These are phyloP conservation scores for Clarias magur DNA, from an alignment of 2,113 vertebrate genomes.

Conservation along the genomic window DNA sequence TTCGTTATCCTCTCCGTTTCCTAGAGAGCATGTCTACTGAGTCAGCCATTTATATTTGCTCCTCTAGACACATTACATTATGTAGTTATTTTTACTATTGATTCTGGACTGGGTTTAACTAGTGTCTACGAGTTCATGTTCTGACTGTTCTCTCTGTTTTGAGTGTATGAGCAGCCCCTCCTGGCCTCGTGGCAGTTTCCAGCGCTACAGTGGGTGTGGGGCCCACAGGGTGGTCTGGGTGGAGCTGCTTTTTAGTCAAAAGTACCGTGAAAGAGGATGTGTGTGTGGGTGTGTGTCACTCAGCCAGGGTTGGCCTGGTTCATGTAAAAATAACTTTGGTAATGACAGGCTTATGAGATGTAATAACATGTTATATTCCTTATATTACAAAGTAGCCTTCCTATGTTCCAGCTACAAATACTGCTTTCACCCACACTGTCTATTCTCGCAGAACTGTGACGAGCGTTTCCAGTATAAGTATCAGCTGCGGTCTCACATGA, in stretches of 20 bases:
- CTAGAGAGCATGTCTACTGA: not conserved
- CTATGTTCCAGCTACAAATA: slow-evolving; percentile 16
- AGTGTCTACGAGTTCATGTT: not conserved
- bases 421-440: slow-evolving; percentile 48
- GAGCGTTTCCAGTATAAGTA: slow-evolving; percentile 97
- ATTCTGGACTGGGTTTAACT: not conserved
- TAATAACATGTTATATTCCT: slow-evolving; percentile 44
- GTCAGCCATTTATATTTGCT: not conserved
- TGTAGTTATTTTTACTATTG: not conserved
- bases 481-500: slow-evolving; percentile 97
- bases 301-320: slow-evolving; percentile 19
- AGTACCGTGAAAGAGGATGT: not conserved
- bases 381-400: slow-evolving; percentile 31
- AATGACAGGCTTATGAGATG: slow-evolving; percentile 50
- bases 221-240: slow-evolving; percentile 47
- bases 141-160: not conserved
- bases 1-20: not conserved
- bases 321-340: slow-evolving; percentile 44
- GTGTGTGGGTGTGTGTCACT: not conserved
- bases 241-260: slow-evolving; percentile 7
- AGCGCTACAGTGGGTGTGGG: not conserved
- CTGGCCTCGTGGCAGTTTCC: not conserved
- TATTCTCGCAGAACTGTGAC: slow-evolving; percentile 82
- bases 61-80: not conserved
- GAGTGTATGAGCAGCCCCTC: not conserved